Conservation (phyloP, 2,797 vertebrate genomes). For the Danio albolineatus region DNA sequence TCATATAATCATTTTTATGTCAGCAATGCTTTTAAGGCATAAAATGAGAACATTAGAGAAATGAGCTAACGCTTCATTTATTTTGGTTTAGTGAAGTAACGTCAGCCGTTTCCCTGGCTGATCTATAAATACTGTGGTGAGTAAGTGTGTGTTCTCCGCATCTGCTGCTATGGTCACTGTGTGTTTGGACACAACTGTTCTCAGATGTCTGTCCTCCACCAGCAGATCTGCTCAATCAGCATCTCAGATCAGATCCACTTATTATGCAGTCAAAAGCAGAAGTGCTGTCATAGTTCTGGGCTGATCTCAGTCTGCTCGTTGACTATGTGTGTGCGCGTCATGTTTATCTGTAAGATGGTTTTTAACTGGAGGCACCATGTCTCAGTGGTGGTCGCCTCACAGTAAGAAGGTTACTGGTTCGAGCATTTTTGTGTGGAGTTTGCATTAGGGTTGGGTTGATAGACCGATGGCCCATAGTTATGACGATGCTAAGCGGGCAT, state of each 20-base stretch:
- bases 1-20: too few relatives aligned
- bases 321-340: not conserved
- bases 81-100: slow-evolving; percentile 15
- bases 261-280: slow-evolving; percentile 1
- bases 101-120: slow-evolving; percentile 5
- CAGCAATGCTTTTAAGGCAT: too few relatives aligned
- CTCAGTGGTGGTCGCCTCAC: too few relatives aligned
- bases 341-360: not conserved
- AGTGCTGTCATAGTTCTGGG: not conserved
- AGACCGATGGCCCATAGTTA: too few relatives aligned
- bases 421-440: too few relatives aligned
- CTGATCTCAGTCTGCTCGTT: slow-evolving; percentile 4
- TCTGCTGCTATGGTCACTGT: slow-evolving; percentile 55
- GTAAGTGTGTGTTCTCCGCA: slow-evolving; percentile 59
- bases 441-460: too few relatives aligned
- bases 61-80: not conserved
- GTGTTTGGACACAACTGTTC: slow-evolving; percentile 68
- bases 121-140: slow-evolving; percentile 72
- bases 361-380: too few relatives aligned
- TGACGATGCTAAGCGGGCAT: too few relatives aligned
- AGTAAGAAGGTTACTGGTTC: too few relatives aligned
- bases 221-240: slow-evolving; percentile 25
- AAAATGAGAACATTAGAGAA: not conserved
- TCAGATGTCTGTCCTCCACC: slow-evolving; percentile 62
- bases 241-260: slow-evolving; percentile 11